A percentile compares a stretch with the other conserved stretches of the same genome.
Conservation (phyloP, 2,888 invertebrate genomes). For the Drosophila multiciliata region DNA sequence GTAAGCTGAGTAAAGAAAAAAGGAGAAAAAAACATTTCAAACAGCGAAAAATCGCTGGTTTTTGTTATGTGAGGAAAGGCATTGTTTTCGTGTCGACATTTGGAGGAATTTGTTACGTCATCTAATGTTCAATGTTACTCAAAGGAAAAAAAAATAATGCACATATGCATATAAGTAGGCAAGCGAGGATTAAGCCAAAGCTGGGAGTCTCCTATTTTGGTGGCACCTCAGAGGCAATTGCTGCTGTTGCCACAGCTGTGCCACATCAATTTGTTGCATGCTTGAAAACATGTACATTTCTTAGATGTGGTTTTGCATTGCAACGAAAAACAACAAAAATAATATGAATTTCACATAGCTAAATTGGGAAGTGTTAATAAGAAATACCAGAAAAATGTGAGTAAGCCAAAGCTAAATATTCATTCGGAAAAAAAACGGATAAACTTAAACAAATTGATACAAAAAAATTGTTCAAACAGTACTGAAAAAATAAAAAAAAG, state of each 20-base stretch:
- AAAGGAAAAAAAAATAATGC: slow-evolving; percentile 24
- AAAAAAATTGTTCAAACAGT: not conserved
- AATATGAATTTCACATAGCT: not conserved
- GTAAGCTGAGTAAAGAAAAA: slow-evolving; percentile 1
- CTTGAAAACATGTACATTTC: slow-evolving; percentile 10
- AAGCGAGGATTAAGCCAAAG: not conserved
- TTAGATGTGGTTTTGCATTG: slow-evolving; percentile 1
- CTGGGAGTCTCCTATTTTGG: slow-evolving; percentile 40
- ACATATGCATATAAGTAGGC: not conserved
- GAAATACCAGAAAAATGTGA: not conserved
- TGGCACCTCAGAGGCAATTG: slow-evolving; percentile 44
- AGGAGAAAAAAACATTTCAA: slow-evolving; percentile 9
- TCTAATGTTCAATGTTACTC: slow-evolving; percentile 56
- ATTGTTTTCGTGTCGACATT: slow-evolving; percentile 65
- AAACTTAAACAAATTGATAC: not conserved
- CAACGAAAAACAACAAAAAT: not conserved
- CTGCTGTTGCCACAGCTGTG: slow-evolving; percentile 51
- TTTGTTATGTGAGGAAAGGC: slow-evolving; percentile 23
- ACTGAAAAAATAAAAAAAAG: not conserved
- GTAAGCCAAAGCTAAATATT: not conserved
- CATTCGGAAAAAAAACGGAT: not conserved
- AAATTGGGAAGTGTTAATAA: not conserved
- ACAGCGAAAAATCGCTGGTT: slow-evolving; percentile 34
- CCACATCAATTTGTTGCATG: slow-evolving; percentile 52
- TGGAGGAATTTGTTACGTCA: slow-evolving; percentile 77